Percentiles rank a stretch among this genome's conserved stretches.
Conservation (phyloP, 2,113 vertebrate species). For the Prionailurus bengalensis region DNA sequence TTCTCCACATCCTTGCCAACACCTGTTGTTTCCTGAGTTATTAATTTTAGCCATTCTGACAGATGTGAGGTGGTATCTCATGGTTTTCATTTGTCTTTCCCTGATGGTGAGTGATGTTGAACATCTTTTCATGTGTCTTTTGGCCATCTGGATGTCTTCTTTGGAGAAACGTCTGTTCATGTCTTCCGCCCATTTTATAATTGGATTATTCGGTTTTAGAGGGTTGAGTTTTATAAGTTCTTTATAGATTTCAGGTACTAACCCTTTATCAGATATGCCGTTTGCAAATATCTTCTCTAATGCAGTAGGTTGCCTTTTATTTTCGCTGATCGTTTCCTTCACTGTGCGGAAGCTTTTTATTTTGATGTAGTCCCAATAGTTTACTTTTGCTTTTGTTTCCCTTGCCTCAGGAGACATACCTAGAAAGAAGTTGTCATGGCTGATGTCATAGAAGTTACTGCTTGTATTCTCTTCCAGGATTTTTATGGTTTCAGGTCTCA, state of each 20-base stretch:
- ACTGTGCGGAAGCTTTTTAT: background rate
- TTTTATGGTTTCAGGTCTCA: background rate
- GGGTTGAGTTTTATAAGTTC: background rate
- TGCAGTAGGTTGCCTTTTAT: background rate
- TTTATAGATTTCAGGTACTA: background rate
- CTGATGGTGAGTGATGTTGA: background rate
- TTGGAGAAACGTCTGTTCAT: background rate
- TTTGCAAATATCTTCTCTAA: background rate
- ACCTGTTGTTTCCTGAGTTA: background rate
- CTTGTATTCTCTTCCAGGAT: background rate
- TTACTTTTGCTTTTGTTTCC: background rate
- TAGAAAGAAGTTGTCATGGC: background rate
- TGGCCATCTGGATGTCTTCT: background rate
- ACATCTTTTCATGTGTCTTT: background rate
- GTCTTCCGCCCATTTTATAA: background rate
- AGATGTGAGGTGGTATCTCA: background rate
- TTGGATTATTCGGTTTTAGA: background rate
- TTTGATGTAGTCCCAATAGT: background rate
- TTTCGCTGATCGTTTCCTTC: background rate
- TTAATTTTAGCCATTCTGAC: background rate
- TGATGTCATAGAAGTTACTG: background rate
- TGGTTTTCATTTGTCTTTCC: background rate
- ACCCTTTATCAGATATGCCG: background rate
- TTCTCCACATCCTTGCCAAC: background rate
- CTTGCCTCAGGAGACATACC: background rate